Evolutionary conservation across 1,140 invertebrate species (phyloP).

Genomic region (Eulimnadia texana): DNA sequence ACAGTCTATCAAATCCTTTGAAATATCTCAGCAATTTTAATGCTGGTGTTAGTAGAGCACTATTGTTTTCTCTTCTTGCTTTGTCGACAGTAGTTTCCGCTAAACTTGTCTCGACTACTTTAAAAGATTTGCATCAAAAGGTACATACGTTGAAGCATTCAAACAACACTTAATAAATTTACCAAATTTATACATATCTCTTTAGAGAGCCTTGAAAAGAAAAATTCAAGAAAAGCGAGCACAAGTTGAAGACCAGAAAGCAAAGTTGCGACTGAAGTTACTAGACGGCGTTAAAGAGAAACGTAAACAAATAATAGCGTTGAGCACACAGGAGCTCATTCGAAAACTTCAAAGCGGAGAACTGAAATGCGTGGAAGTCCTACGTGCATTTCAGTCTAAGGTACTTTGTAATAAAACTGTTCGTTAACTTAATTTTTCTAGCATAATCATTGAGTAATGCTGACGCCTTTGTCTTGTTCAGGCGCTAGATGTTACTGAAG

Average conservation of each 20-base stretch:
- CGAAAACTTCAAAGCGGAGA: not conserved
- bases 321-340: not conserved
- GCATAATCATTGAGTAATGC: not conserved
- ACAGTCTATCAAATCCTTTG: too few species aligned
- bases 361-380: conserved; percentile 4
- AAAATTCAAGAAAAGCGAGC: not conserved
- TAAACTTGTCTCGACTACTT: too few species aligned
- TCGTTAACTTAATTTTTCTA: too few species aligned
- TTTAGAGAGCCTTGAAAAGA: not conserved
- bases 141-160: too few species aligned
- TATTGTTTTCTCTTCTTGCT: too few species aligned
- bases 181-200: not conserved
- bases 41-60: too few species aligned
- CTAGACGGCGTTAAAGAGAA: not conserved
- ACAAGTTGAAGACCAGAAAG: not conserved
- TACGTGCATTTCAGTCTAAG: conserved; percentile 11
- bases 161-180: too few species aligned
- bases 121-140: too few species aligned
- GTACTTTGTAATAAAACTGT: not conserved
- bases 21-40: too few species aligned
- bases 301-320: not conserved
- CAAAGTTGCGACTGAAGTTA: not conserved
- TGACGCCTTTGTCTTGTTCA: conserved; percentile 17
- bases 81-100: too few species aligned
- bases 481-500: conserved; percentile 24